A percentile compares a stretch with the other conserved stretches of the same genome.
These are phyloP conservation scores for Cheilosia pagana DNA, from an alignment of 2,888 invertebrate genomes.

Conservation along the genomic window DNA sequence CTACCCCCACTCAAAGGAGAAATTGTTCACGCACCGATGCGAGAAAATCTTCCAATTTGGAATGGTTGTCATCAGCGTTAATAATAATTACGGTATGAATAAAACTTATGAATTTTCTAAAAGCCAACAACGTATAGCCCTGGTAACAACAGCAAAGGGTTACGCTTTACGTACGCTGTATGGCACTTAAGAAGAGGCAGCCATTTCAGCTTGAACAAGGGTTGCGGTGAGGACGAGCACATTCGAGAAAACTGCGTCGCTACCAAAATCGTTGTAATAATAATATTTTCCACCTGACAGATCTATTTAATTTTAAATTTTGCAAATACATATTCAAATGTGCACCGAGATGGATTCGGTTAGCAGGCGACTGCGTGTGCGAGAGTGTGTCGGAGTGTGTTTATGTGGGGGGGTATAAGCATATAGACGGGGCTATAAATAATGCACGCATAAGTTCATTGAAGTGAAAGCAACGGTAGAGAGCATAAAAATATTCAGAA, in stretches of 20 bases:
- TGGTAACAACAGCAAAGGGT: constrained; percentile 14
- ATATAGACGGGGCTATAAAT: constrained; percentile 52
- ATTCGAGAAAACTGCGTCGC: constrained; percentile 19
- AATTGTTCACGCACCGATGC: constrained; percentile 60
- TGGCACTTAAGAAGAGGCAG: background rate
- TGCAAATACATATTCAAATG: constrained; percentile 49
- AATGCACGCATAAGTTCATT: constrained; percentile 67
- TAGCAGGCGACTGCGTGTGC: constrained; percentile 1
- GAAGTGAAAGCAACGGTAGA: constrained; percentile 61
- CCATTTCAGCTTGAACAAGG: background rate
- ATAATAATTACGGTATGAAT: constrained; percentile 69
- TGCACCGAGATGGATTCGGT: constrained; percentile 17
- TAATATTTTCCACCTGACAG: constrained; percentile 68
- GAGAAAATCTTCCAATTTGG: constrained; percentile 61
- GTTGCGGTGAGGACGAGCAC: background rate
- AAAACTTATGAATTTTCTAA: constrained; percentile 63
- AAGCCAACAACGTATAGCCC: background rate
- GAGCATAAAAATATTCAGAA: constrained; percentile 37
- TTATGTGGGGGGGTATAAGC: constrained; percentile 16
- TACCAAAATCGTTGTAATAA: constrained; percentile 50
- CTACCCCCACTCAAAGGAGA: background rate
- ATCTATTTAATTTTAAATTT: constrained; percentile 71
- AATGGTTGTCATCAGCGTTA: constrained; percentile 71
- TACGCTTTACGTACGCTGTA: background rate
- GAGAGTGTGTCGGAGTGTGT: constrained; percentile 4